A percentile compares a stretch with the other conserved stretches of the same genome.
These are phyloP conservation scores for Parthenolecanium corni DNA, from an alignment of 2,888 invertebrate species.

Conservation along the genomic window DNA sequence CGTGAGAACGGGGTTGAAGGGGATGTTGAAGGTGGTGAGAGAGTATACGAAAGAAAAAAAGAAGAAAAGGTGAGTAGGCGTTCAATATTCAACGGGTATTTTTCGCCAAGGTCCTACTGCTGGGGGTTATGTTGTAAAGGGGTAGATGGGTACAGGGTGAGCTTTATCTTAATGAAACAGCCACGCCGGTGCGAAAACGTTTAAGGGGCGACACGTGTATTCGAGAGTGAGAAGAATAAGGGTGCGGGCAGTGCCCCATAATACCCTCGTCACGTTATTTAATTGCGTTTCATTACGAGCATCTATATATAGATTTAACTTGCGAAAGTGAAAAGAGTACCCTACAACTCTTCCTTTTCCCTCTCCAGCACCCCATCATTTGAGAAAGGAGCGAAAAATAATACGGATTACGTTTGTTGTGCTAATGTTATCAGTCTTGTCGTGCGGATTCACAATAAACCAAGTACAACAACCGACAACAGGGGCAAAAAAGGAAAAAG, in stretches of 20 bases:
- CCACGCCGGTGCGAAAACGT: constrained; percentile 17
- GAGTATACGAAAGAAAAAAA: not conserved
- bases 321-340: not conserved
- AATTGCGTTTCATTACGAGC: constrained; percentile 25
- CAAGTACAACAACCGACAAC: not conserved
- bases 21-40: not conserved
- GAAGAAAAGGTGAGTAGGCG: not conserved
- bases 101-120: no score
- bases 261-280: constrained; percentile 26
- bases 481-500: not conserved
- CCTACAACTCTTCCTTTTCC: not conserved
- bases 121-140: no score
- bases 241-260: constrained; percentile 16
- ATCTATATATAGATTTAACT: not conserved
- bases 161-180: constrained; percentile 29
- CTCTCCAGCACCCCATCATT: not conserved
- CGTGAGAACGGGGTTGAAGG: not conserved
- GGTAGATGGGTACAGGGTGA: not conserved
- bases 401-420: constrained; percentile 22
- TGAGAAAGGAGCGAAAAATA: constrained; percentile 7
- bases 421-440: not conserved
- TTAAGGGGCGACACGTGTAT: constrained; percentile 27
- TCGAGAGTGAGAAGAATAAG: not conserved
- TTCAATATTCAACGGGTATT: no score
- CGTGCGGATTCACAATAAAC: not conserved